Conservation (phyloP, 2,113 vertebrate species). For the Corythoichthys intestinalis region DNA sequence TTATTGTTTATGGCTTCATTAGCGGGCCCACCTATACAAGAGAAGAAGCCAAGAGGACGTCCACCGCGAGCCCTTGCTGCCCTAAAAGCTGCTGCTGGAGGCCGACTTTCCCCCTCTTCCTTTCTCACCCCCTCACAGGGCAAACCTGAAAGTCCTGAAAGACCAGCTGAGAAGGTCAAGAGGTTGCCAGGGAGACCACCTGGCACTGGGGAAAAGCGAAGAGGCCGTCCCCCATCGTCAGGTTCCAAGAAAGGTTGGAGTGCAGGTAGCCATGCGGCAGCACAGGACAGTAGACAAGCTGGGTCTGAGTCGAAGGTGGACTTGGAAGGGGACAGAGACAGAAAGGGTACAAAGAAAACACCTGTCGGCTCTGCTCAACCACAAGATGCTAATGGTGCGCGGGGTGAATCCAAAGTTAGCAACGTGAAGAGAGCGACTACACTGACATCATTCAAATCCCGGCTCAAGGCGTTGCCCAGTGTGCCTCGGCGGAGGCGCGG, state of each 20-base stretch:
- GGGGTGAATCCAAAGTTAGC: conserved; percentile 66
- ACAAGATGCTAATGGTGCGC: conserved; percentile 58
- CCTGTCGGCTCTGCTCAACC: conserved; percentile 61
- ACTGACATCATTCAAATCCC: conserved; percentile 87
- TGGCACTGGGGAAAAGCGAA: conserved; percentile 82
- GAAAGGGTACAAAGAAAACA: conserved; percentile 80
- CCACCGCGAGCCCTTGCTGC: conserved; percentile 65
- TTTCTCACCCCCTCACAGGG: conserved; percentile 63
- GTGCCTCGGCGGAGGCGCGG: conserved; percentile 82
- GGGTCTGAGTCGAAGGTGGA: conserved; percentile 55
- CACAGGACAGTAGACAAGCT: conserved; percentile 68
- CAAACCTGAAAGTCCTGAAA: conserved; percentile 75
- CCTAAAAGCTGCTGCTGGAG: conserved; percentile 57
- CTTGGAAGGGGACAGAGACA: conserved; percentile 78
- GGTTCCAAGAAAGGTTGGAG: conserved; percentile 75
- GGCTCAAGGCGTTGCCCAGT: conserved; percentile 84
- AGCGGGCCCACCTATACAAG: conserved; percentile 51
- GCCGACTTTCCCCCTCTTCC: conserved; percentile 42
- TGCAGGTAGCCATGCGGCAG: conserved; percentile 66
- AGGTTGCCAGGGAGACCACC: conserved; percentile 77
- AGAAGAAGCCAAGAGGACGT: conserved; percentile 77
- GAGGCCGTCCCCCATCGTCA: conserved; percentile 89
- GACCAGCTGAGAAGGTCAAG: conserved; percentile 83
- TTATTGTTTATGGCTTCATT: neutral
- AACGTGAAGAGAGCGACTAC: conserved; percentile 92